Evolutionary conservation across 2,888 invertebrate species (phyloP).

Genomic region (Amphipoea lucens): DNA sequence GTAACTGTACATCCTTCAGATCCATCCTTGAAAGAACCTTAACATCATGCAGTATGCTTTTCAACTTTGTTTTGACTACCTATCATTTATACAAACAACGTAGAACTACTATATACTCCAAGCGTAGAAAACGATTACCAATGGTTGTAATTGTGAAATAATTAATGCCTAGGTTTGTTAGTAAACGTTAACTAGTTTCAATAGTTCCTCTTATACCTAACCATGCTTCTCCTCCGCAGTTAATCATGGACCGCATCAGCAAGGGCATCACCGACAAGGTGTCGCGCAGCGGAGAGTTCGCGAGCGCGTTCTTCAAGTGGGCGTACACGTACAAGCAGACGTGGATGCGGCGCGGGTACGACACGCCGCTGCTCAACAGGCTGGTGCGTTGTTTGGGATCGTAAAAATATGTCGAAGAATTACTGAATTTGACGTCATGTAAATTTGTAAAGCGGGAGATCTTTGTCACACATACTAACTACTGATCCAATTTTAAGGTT

Average conservation of each 20-base stretch:
- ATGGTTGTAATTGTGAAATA: background rate
- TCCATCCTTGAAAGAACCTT: background rate
- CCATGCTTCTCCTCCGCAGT: constrained; percentile 84
- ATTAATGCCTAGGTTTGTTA: background rate
- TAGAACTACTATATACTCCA: background rate
- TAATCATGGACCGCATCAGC: constrained; percentile 99
- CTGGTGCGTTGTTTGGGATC: constrained; percentile 68
- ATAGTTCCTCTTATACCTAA: background rate
- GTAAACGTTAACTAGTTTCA: background rate
- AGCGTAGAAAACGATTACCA: background rate
- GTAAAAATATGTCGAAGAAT: no score
- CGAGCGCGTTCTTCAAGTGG: constrained; percentile 97
- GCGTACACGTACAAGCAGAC: constrained; percentile 97
- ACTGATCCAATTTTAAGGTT: background rate
- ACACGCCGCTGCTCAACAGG: constrained; percentile 92
- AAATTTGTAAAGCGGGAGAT: background rate
- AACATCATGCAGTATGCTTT: background rate
- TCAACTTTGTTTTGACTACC: background rate
- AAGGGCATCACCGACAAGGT: constrained; percentile 99
- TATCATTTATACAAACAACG: background rate
- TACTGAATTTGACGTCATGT: background rate
- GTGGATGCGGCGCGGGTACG: constrained; percentile 95
- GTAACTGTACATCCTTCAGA: background rate
- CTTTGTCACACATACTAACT: background rate
- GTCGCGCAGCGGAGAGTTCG: constrained; percentile 94